Percentiles rank a stretch among this genome's conserved stretches.
Evolutionary conservation across 2,113 vertebrate species (phyloP).

Genomic region (Procavia capensis): DNA sequence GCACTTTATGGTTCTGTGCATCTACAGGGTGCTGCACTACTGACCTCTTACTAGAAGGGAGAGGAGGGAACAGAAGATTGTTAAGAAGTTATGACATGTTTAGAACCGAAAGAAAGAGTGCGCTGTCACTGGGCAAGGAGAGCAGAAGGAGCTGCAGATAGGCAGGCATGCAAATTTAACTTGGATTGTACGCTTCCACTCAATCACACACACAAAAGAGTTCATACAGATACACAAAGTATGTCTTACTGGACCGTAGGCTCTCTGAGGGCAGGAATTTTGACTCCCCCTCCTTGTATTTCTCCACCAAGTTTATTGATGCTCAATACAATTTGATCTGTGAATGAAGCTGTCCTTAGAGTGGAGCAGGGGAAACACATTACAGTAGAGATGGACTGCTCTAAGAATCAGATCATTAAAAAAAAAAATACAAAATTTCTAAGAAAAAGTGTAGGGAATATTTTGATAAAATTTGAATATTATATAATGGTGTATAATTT

Average conservation of each 20-base stretch:
- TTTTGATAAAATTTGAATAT: slow-evolving; percentile 17
- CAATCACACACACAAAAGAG: neutral
- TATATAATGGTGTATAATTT: neutral
- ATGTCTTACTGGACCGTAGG: neutral
- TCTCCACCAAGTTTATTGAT: neutral
- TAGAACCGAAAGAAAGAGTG: no score
- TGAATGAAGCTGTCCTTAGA: neutral
- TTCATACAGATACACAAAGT: neutral
- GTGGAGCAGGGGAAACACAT: neutral
- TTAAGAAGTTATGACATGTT: no score
- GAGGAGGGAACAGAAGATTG: no score
- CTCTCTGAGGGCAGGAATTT: neutral
- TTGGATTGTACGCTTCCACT: no score
- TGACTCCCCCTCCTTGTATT: neutral
- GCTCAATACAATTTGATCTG: neutral
- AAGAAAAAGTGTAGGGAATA: neutral
- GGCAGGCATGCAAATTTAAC: no score
- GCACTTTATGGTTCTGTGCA: no score
- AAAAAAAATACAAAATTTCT: slow-evolving; percentile 5
- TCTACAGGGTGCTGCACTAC: no score
- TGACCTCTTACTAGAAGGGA: no score
- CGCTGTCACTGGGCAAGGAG: no score
- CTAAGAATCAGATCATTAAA: neutral
- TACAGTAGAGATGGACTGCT: neutral
- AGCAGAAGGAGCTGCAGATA: no score